Evolutionary conservation across 2,113 vertebrate genomes (phyloP), one percentile per base, ranked within the genome.

Genomic region (Poeciliopsis occidentalis): DNA sequence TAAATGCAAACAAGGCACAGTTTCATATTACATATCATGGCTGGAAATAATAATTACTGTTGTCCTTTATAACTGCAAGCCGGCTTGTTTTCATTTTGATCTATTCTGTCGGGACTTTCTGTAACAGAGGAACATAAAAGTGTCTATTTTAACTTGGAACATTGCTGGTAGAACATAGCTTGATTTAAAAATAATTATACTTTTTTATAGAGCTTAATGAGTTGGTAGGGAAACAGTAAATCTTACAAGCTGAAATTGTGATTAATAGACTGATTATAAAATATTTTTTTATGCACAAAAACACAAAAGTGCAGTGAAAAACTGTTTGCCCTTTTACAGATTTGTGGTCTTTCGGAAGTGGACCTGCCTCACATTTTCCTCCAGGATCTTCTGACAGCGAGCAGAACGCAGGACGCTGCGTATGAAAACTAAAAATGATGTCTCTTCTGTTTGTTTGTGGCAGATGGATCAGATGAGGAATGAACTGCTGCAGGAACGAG

Each of bases 391-490:
- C 34, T 11, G 34, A 37, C 34, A 44, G 15, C 5, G 41, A 7
- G 5, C 47, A 54, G 4, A 19, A 7, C 19, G 47, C 47, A 54
- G 47, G 47, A 22, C 51, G 2, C 6, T 24, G 51, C 5, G 24
- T 54, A 19, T 3, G 51, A 54, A 54, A 54, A 27, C 0, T 71
- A 8, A 72, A 64, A 17, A 2, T 0, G 26, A 34, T 7, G 57
- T n/a, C 44, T 67, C 63, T 7, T 62, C 12, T 73, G 51, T 67
- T 44, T 69, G 44, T 83, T 62, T 80, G 32, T 79, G 68, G 80
- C 74, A 99, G 98, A 94, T 97, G 85, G 98, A 98, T 82, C 97
- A 97, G 91, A 95, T 96, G 92, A 95, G 97, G 84, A 94, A 51
- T 0, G 97, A 98, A 64, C 90, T 99, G 5, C 93, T 96, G 80